Evolutionary conservation across 1,140 invertebrate genomes (phyloP).

Genomic region (Formica exsecta): DNA sequence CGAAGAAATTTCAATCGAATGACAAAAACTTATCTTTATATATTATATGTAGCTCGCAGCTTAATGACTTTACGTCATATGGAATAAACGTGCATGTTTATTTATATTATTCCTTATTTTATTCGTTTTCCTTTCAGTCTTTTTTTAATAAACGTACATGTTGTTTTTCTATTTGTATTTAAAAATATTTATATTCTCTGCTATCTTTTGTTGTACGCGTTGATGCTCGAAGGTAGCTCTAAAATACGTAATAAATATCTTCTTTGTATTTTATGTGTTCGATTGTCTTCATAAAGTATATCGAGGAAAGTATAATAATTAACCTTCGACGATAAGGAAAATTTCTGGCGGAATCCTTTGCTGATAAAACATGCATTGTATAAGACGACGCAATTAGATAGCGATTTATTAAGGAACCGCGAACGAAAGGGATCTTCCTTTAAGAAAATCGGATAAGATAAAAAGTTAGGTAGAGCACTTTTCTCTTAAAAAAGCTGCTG

Average conservation of each 20-base stretch:
- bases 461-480: conserved; percentile 37
- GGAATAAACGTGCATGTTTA: background rate
- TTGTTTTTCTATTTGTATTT: background rate
- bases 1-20: conserved; percentile 45
- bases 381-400: conserved; percentile 28
- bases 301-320: background rate
- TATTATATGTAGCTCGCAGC: background rate
- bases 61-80: background rate
- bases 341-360: background rate
- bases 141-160: background rate
- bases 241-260: background rate
- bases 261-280: background rate
- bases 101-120: background rate
- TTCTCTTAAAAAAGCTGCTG: conserved; percentile 31
- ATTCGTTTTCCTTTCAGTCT: background rate
- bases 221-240: background rate
- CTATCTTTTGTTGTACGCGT: background rate
- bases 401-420: conserved; percentile 10
- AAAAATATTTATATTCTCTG: background rate
- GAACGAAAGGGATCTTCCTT: conserved; percentile 15
- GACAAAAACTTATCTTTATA: background rate
- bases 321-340: conserved; percentile 15
- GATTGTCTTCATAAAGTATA: background rate
- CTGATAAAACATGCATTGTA: conserved; percentile 30
- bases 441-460: conserved; percentile 7